Base-by-base conservation (phyloP, 1,140 invertebrate genomes). In the Pseudachorutes palmiensis region DNA sequence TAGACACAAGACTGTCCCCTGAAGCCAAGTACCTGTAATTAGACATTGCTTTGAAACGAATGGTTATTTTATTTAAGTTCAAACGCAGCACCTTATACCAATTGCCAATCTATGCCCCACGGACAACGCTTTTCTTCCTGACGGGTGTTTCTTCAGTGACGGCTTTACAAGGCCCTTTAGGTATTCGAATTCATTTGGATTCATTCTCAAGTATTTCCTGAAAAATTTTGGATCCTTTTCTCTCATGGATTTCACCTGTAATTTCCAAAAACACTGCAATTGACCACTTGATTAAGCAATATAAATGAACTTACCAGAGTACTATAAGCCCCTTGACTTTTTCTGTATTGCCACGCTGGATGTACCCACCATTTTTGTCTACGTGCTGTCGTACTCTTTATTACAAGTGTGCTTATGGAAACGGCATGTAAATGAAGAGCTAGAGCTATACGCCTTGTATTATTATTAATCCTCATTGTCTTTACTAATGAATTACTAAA, bases 21-120 rank as follows among this genome's bases (percentile, higher is more conserved):
- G 74, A 67, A 63, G 74, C 72, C n/a, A 74, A 45, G 59, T 64
- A 72, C 55, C 68, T 73, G 36, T 2, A 26, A 22, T n/a, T n/a
- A n/a, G n/a, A n/a, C 5, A 24, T 19, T 49, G 12, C 26, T 12
- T 14, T n/a, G 1, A 14, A 64, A 24, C 26, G 26, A 45, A 64
- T 2, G 2, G 19, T 51, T 49, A 24, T 29, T 26, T 45, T n/a
- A n/a, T n/a, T n/a, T n/a, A n/a, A n/a, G n/a, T 12, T 30, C 24
- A 33, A 2, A 5, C n/a, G 12, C 14, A 28, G 2, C 48, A 67
- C 65, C 65, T 36, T 1, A 67, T 16, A 2, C 58, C 62, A n/a
- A 62, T 51, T 33, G 65, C 65, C 2, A 67, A 22, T 55, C 29
- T 3, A 19, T 67, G 55, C 9, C 55, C 65, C 3, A 48, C 29